phyloP scores from a whole-genome alignment of 2,113 vertebrate genomes.

The Gymnorhina tibicen region DNA sequence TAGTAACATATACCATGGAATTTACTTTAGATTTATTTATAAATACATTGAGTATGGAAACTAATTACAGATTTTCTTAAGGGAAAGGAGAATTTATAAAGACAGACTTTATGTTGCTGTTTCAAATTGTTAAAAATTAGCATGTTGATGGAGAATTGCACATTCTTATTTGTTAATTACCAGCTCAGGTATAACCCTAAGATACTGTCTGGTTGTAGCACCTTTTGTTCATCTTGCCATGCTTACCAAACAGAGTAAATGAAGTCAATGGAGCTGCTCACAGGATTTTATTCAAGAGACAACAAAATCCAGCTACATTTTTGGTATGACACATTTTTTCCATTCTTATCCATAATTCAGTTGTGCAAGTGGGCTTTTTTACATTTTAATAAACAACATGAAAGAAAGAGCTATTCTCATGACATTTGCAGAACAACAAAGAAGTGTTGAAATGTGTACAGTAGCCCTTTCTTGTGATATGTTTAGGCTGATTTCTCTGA shows the following conservation, averaged over 20 bases:
- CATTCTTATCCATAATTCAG: constrained; percentile 54
- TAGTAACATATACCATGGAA: background rate
- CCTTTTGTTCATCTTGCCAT: background rate
- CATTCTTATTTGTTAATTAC: background rate
- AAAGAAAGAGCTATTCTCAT: constrained; percentile 39
- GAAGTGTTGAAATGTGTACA: constrained; percentile 25
- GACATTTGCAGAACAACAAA: constrained; percentile 14
- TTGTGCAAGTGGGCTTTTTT: constrained; percentile 30
- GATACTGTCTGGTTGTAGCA: background rate
- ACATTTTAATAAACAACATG: constrained; percentile 32
- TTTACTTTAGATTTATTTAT: background rate
- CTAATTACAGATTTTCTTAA: background rate
- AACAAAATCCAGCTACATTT: background rate
- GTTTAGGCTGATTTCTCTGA: constrained; percentile 3
- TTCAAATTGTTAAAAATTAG: background rate
- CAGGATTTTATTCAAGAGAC: background rate
- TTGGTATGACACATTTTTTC: constrained; percentile 8
- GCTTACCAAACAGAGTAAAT: background rate
- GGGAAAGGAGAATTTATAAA: background rate
- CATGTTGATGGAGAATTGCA: background rate
- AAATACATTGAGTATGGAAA: background rate
- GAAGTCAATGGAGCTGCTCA: background rate
- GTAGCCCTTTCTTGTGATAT: constrained; percentile 22
- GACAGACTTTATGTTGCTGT: background rate
- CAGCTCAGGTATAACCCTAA: background rate